Base-by-base conservation (phyloP, 2,888 invertebrate species). In the Tiliacea citrago region DNA sequence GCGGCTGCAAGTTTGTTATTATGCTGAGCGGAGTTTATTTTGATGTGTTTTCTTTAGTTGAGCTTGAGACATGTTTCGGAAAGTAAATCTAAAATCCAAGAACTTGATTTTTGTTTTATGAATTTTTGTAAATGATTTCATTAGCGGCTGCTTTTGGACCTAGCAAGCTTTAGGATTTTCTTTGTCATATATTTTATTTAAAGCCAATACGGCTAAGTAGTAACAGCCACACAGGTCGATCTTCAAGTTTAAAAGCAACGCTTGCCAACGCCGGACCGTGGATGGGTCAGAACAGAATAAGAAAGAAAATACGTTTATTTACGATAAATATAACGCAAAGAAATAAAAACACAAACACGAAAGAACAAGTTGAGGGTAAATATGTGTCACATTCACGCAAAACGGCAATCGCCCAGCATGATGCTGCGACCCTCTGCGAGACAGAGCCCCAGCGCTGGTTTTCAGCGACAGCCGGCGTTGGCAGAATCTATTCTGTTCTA, bases 11-110 rank as follows among this genome's bases (percentile, higher is more conserved):
- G 68, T 85, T 86, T 82, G 66, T 81, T 86, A 84, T 85, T 83
- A 86, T 81, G 79, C 75, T 73, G 75, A 69, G 42, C 57, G 47
- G 72, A 84, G 77, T 88, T 85, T 77, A 84, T 84, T 88, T 79
- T 79, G 83, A 86, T 86, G 73, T 86, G 73, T 81, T 86, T 83
- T 81, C 76, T 84, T 83, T 47, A 68, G 63, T 39, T 70, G n/a
- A 75, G 53, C 61, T 39, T 70, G n/a, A 75, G 53, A 81, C 68
- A 68, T 77, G 58, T 86, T 76, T 81, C 42, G 51, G 39, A 60
- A 76, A 76, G 58, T 75, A 75, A 75, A 77, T 73, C 61, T 72
- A 76, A 78, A 77, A 65, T 68, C 42, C 39, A 16, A 70, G 29
- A 24, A 24, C 47, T 68, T 60, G 53, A 69, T 57, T 81, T 84